A percentile compares a stretch with the other conserved stretches of the same genome.
Evolutionary conservation across 2,113 vertebrate genomes (phyloP).

Genomic region (Sturnus vulgaris): DNA sequence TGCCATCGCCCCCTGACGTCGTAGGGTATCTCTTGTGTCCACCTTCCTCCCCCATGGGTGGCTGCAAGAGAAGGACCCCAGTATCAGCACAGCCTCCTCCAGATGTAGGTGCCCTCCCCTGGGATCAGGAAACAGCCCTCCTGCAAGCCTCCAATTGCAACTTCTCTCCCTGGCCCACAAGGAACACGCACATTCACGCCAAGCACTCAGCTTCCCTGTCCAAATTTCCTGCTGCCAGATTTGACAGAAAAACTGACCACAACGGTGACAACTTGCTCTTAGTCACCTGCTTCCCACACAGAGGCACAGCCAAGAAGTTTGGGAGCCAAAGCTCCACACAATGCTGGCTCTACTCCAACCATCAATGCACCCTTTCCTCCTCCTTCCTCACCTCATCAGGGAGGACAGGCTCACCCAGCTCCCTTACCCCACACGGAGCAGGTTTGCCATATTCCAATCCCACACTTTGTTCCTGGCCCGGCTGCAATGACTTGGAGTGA

Average conservation of each 20-base stretch:
- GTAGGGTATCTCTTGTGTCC: constrained; percentile 85
- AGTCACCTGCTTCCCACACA: neutral
- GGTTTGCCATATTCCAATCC: neutral
- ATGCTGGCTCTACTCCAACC: neutral
- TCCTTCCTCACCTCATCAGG: neutral
- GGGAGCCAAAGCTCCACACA: neutral
- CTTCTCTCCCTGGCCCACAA: neutral
- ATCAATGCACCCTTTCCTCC: neutral
- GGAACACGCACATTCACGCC: rapidly evolving
- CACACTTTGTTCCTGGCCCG: rapidly evolving
- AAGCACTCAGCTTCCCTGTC: neutral
- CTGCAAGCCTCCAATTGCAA: neutral
- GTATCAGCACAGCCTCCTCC: neutral
- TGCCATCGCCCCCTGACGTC: constrained; percentile 80
- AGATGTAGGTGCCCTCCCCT: neutral
- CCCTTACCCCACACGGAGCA: neutral
- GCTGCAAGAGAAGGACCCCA: constrained; percentile 74
- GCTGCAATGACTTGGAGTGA: neutral
- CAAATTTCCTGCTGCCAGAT: neutral
- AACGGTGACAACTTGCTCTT: neutral
- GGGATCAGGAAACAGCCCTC: neutral
- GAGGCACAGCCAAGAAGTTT: neutral
- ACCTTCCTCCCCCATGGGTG: constrained; percentile 92
- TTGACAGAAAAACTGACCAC: neutral
- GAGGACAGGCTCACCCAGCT: neutral